phyloP scores from a whole-genome alignment of 2,113 vertebrate species.

The Boleophthalmus pectinirostris region DNA sequence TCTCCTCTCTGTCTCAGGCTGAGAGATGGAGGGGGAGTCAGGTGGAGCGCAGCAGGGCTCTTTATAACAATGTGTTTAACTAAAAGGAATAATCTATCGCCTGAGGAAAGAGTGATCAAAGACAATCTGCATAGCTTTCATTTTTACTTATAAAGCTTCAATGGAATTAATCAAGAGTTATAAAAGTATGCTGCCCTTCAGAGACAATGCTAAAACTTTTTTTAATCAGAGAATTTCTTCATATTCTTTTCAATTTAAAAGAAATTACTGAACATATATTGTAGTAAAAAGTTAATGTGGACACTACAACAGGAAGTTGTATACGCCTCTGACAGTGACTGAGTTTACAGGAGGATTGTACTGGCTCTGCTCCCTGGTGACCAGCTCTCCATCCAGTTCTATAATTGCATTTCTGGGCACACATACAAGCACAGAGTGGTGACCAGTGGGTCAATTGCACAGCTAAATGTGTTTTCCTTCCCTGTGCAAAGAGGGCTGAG shows the following conservation, averaged over 20 bases:
- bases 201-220: neutral
- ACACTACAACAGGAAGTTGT: neutral
- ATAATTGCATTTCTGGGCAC: constrained; percentile 89
- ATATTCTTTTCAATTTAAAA: neutral
- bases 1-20: constrained; percentile 41
- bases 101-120: constrained; percentile 41
- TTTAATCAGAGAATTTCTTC: neutral
- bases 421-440: constrained; percentile 25
- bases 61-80: constrained; percentile 64
- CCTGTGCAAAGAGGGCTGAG: constrained; percentile 49
- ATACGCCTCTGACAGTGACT: neutral
- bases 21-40: constrained; percentile 30
- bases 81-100: constrained; percentile 19
- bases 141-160: neutral
- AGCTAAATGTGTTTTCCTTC: constrained; percentile 78
- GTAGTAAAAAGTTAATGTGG: neutral
- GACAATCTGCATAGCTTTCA: constrained; percentile 23
- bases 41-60: constrained; percentile 59
- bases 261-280: neutral
- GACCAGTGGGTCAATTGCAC: constrained; percentile 71
- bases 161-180: neutral
- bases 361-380: constrained; percentile 65
- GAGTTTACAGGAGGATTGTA: constrained; percentile 18
- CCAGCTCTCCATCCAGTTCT: constrained; percentile 80
- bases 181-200: neutral